Percentiles rank a stretch among this genome's conserved stretches.
Evolutionary conservation across 2,888 invertebrate genomes (phyloP).

Genomic region (Catocala fraxini): DNA sequence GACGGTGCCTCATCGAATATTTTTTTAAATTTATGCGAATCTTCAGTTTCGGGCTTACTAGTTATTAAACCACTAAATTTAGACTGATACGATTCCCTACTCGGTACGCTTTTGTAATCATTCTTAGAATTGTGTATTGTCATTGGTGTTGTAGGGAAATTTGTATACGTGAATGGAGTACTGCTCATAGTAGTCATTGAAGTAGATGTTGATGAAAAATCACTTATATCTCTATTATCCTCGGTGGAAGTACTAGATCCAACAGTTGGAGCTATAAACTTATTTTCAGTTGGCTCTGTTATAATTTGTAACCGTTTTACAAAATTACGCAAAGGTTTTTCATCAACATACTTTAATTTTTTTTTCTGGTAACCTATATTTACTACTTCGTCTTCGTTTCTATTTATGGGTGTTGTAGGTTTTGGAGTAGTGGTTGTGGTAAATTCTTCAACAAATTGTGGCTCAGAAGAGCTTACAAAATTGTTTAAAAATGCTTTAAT

Average conservation of each 20-base stretch:
- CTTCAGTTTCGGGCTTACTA: slow-evolving; percentile 59
- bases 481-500: slow-evolving; percentile 77
- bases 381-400: slow-evolving; percentile 65
- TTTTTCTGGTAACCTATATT: slow-evolving; percentile 79
- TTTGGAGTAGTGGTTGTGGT: slow-evolving; percentile 55
- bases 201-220: slow-evolving; percentile 61
- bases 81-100: slow-evolving; percentile 61
- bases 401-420: slow-evolving; percentile 40
- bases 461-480: slow-evolving; percentile 59
- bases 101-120: slow-evolving; percentile 51
- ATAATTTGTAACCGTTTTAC: slow-evolving; percentile 74
- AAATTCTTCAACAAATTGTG: slow-evolving; percentile 46
- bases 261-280: slow-evolving; percentile 51
- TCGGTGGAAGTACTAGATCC: slow-evolving; percentile 51
- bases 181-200: slow-evolving; percentile 59
- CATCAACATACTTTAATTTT: slow-evolving; percentile 62
- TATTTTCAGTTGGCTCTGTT: slow-evolving; percentile 66
- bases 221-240: slow-evolving; percentile 43
- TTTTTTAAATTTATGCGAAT: slow-evolving; percentile 68
- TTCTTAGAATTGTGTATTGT: slow-evolving; percentile 59
- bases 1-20: slow-evolving; percentile 57
- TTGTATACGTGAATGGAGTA: slow-evolving; percentile 50
- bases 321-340: slow-evolving; percentile 67
- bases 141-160: slow-evolving; percentile 57
- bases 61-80: slow-evolving; percentile 68